phyloP scores from a whole-genome alignment of 1,140 invertebrate species.

The Pantala flavescens region DNA sequence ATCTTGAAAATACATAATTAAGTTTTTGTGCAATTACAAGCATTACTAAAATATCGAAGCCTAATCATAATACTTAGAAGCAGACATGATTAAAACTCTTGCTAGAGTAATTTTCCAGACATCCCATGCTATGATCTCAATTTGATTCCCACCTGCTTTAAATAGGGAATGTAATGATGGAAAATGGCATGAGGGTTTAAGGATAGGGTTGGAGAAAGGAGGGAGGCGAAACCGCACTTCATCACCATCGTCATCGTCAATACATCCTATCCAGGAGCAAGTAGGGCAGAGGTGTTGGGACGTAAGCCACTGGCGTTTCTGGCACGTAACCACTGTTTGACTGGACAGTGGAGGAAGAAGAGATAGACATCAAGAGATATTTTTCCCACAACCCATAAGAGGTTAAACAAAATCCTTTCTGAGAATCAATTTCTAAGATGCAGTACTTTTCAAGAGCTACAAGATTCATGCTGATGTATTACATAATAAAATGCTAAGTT shows the following conservation, averaged over 20 bases:
- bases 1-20: too few relatives aligned
- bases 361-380: neutral
- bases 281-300: conserved; percentile 12
- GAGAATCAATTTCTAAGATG: too few relatives aligned
- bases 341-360: neutral
- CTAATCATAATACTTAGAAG: neutral
- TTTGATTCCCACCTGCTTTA: neutral
- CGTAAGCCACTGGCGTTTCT: conserved; percentile 11
- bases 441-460: too few relatives aligned
- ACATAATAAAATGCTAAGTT: too few relatives aligned
- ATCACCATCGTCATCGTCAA: conserved; percentile 46
- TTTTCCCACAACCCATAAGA: neutral
- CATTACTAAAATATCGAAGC: neutral
- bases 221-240: conserved; percentile 35
- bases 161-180: neutral
- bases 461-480: too few relatives aligned
- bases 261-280: conserved; percentile 13
- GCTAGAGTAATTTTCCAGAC: neutral
- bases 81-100: neutral
- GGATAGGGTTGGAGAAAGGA: neutral
- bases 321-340: neutral
- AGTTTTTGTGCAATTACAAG: neutral
- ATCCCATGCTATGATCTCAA: neutral
- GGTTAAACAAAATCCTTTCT: too few relatives aligned
- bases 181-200: neutral